phyloP scores from a whole-genome alignment of 2,797 vertebrate species.

The Zonotrichia albicollis region DNA sequence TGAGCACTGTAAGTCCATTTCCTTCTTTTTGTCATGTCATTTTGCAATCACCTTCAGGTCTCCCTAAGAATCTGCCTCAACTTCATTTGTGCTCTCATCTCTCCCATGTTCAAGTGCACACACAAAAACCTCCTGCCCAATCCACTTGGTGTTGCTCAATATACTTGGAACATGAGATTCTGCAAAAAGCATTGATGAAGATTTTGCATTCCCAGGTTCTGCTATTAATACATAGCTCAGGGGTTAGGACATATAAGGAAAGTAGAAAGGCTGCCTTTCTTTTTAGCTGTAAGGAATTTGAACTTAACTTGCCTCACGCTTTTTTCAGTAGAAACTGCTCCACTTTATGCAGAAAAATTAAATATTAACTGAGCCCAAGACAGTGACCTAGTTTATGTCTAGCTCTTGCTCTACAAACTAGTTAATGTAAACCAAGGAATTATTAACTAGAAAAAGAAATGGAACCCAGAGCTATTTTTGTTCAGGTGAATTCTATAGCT shows the following conservation, averaged over 20 bases:
- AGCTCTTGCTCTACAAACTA: not conserved
- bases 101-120: not conserved
- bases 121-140: not conserved
- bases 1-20: not conserved
- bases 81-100: not conserved
- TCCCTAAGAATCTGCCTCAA: not conserved
- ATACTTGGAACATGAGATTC: not conserved
- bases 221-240: not conserved
- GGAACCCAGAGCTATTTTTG: not conserved
- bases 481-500: not conserved
- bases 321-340: not conserved
- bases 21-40: not conserved
- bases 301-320: not conserved
- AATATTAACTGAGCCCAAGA: not conserved
- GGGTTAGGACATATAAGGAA: not conserved
- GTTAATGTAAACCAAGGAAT: not conserved
- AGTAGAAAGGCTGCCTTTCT: not conserved
- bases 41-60: not conserved
- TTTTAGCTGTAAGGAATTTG: not conserved
- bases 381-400: not conserved
- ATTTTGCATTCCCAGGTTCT: not conserved
- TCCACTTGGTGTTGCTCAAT: not conserved
- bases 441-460: not conserved
- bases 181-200: not conserved
- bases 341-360: not conserved